A percentile compares a stretch with the other conserved stretches of the same genome.
phyloP scores from a whole-genome alignment of 1,140 invertebrate genomes.

The Danaus melanippus region DNA sequence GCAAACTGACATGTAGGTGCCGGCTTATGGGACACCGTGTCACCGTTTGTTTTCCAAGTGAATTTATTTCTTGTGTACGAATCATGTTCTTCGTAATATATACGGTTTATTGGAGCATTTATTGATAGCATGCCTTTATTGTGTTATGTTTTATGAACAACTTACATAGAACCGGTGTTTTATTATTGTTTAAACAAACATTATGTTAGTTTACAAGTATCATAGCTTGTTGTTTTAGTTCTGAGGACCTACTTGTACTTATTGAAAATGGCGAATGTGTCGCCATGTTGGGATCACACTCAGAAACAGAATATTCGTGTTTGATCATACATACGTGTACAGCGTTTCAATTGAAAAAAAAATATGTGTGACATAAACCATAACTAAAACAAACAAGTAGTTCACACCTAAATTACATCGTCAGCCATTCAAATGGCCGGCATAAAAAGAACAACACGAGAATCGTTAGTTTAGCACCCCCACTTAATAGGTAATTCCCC shows the following conservation, averaged over 20 bases:
- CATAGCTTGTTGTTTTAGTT: no score
- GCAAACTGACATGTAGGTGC: conserved; percentile 18
- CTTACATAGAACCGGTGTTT: not conserved
- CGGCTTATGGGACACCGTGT: conserved; percentile 21
- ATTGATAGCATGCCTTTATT: conserved; percentile 5
- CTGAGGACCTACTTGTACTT: no score
- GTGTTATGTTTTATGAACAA: not conserved
- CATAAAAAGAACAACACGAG: conserved; percentile 59
- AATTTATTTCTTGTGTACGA: conserved; percentile 10
- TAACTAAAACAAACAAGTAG: not conserved
- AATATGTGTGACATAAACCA: no score
- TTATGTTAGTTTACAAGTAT: no score
- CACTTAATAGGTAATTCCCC: conserved; percentile 59
- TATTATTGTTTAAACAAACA: no score
- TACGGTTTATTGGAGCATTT: not conserved
- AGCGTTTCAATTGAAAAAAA: no score
- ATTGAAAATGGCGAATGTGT: no score
- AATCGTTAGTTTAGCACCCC: conserved; percentile 61
- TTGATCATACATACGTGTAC: no score
- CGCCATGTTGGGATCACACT: no score
- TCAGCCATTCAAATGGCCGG: conserved; percentile 51
- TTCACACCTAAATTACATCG: conserved; percentile 56
- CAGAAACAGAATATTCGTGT: no score
- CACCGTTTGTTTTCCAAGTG: conserved; percentile 13
- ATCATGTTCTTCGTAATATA: no score